Base-by-base conservation (phyloP, 1,140 invertebrate species). In the Pseudomyrmex pallidus region DNA sequence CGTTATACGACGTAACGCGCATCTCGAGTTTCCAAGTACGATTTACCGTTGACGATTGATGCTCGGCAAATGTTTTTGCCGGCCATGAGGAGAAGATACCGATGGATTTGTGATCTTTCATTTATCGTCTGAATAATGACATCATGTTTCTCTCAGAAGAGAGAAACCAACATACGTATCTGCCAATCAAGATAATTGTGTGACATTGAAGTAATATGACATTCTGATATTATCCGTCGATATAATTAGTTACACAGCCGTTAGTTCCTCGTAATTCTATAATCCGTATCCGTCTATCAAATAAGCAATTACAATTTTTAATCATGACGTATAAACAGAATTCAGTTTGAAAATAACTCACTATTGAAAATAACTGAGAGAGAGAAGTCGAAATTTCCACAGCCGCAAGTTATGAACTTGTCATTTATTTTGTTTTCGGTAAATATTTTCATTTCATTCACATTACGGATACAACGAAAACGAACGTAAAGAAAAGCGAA, bases 11-110 rank as follows among this genome's bases (percentile, higher is more conserved):
- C 9, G 72, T 57, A 25, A 61, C 44, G 56, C 52, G 35, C 35
- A 25, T 35, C 72, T 66, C 77, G 66, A 85, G 84, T 86, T 82
- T 82, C 85, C 84, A 85, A 83, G 77, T 83, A 77, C 85, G 72
- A 86, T 86, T 87, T 87, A 87, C 85, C 85, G 85, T 87, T 82
- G 64, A 44, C 63, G 72, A 52, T 68, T 74, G 54, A 83, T 67
- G 61, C 48, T 17, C 15, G 63, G 13, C 46, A 13, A 72, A 56
- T 13, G 2, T 86, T 86, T 86, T 86, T 86, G 83, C 74, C 67
- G 67, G 56, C 46, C 74, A 35, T 61, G 72, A 57, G 25, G 52
- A 76, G 66, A 61, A 76, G 66, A 61, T 68, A 85, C 52, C 82
- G 59, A 66, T 73, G 67, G 78, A 86, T 83, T 35, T 72, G 56